Evolutionary conservation across 2,888 invertebrate genomes (phyloP), one percentile per base, ranked within the genome.

Genomic region (Troides aeacus): DNA sequence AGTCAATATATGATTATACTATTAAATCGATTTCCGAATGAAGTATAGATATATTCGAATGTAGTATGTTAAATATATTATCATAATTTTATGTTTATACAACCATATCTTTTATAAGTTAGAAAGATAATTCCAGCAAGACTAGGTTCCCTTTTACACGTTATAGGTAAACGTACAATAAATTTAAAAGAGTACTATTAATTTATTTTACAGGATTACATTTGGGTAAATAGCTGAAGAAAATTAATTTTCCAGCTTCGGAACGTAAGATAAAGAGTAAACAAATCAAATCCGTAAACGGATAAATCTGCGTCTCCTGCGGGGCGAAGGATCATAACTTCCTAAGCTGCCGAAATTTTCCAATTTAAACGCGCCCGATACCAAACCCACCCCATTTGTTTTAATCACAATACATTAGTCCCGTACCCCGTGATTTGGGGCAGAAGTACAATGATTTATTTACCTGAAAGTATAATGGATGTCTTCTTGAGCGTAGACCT

Each of bases 291-390:
- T 78, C 77, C 76, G 79, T 30, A 80, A 77, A 74, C 77, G 85
- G 79, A 86, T 89, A 86, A 87, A 86, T 89, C 85, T 77, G 74
- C 77, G 86, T 87, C 85, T 79, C 74, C 76, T 74, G 73, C 74
- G 76, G 75, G 75, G 71, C 78, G 76, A 76, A 73, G 81, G 81
- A 83, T 87, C 84, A 87, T 85, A 89, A 89, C 85, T 89, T 86
- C 78, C 74, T 82, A 85, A 89, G 83, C 85, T 82, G 82, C 79
- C 82, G 74, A 79, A 80, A 80, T 81, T 83, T 83, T 81, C 77
- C 80, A 82, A 85, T 84, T 83, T 79, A 76, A 76, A 72, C 72
- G 76, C 71, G 70, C 70, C 73, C 69, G 75, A 79, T 77, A 72
- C 71, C 71, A 74, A 76, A 79, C 74, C 76, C 74, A 74, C 73